A percentile compares a stretch with the other conserved stretches of the same genome.
Conservation (phyloP, 2,113 vertebrate genomes). For the Actenoides lindsayi region DNA sequence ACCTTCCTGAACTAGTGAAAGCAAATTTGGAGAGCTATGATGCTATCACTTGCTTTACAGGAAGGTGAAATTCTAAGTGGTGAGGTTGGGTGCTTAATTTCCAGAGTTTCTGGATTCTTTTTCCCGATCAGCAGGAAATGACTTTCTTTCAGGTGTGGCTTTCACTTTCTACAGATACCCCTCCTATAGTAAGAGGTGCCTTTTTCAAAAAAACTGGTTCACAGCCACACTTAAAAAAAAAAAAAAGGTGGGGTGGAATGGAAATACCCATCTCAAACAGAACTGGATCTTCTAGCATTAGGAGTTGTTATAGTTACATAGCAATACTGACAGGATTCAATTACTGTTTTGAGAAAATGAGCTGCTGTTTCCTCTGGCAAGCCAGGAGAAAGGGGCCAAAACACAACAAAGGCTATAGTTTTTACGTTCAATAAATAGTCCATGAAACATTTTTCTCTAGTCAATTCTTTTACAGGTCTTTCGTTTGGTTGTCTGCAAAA, state of each 20-base stretch:
- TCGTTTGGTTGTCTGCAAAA: not conserved
- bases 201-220: not conserved
- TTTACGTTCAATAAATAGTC: not conserved
- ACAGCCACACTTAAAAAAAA: not conserved
- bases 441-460: not conserved
- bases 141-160: not conserved
- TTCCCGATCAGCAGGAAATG: not conserved
- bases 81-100: not conserved
- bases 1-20: not conserved
- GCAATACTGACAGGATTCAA: not conserved
- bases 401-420: not conserved
- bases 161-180: not conserved
- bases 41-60: not conserved
- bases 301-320: not conserved
- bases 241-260: not conserved
- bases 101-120: not conserved
- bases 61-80: not conserved
- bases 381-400: not conserved
- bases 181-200: not conserved
- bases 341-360: not conserved
- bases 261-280: not conserved
- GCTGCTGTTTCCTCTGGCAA: not conserved
- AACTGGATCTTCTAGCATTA: not conserved
- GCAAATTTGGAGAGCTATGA: not conserved
- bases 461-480: not conserved